These are phyloP conservation scores for Lagria hirta DNA, from an alignment of 2,888 invertebrate genomes.

Conservation along the genomic window DNA sequence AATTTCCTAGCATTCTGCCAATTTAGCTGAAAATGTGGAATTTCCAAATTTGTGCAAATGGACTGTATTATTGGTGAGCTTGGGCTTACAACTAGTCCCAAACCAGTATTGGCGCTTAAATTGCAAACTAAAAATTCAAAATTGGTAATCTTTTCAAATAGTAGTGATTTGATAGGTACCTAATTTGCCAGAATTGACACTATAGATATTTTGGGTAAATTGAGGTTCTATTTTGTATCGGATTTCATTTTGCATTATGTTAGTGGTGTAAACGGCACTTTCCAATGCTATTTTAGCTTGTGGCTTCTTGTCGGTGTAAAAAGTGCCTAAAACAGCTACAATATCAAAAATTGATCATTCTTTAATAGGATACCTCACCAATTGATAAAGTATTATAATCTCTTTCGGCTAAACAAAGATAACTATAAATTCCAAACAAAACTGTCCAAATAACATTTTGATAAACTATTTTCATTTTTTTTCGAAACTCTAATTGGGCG, in stretches of 20 bases:
- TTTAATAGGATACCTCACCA: conserved; percentile 9
- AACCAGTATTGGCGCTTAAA: too few species aligned
- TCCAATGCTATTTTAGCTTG: conserved; percentile 63
- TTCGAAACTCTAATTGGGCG: too few species aligned
- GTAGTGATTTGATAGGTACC: conserved; percentile 40
- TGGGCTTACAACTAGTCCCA: conserved; percentile 84
- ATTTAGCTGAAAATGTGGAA: conserved; percentile 80
- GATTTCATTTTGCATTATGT: conserved; percentile 42
- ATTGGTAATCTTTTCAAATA: background rate
- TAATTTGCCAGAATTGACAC: conserved; percentile 45
- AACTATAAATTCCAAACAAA: conserved; percentile 33
- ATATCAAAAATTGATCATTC: conserved; percentile 4
- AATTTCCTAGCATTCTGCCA: conserved; percentile 65
- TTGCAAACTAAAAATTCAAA: conserved; percentile 56
- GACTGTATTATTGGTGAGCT: conserved; percentile 75
- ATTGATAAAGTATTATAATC: conserved; percentile 16
- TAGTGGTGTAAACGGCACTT: conserved; percentile 58
- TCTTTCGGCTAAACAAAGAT: conserved; percentile 37
- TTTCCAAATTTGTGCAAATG: conserved; percentile 78
- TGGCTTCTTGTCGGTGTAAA: conserved; percentile 55
- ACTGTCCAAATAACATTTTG: conserved; percentile 37
- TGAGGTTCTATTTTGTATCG: background rate
- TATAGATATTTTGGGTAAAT: conserved; percentile 40
- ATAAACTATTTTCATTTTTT: conserved; percentile 43
- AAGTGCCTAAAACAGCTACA: conserved; percentile 38